Evolutionary conservation across 92 coral and sea anemone genomes (phyloP), one percentile per base, ranked within the genome.

Genomic region (Siderastrea siderea): DNA sequence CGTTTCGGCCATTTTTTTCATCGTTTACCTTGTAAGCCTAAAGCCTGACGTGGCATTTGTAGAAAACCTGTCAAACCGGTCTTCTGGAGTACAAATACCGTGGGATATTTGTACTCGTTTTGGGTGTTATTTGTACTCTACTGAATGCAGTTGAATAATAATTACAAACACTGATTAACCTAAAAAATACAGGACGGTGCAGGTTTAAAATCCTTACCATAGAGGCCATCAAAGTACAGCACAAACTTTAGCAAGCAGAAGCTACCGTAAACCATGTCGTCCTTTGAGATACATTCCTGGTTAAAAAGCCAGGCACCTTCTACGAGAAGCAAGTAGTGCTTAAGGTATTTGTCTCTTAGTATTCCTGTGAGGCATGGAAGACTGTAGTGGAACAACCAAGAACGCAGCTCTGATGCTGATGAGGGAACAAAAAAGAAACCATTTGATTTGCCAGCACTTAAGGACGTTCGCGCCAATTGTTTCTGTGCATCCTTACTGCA

Each of bases 321-420:
- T 38, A 80, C 87, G 47, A 87, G 84, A 48, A 87, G 74, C 17
- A 87, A 52, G 15, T 79, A 87, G 67, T 87, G 91, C 12, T 66
- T 3, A 11, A 63, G 38, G 74, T 87, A 87, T 15, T 4, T 57
- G 1, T 79, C 87, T 47, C 87, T 87, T 45, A 87, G 87, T 19
- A 87, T 68, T 26, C 86, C 90, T 7, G 49, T 64, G 2, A 86
- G 51, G 38, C 75, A 62, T 38, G 90, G 90, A 64, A 79, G 64
- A 71, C 77, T 61, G 68, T 86, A 78, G 63, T 62, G 71, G 8
- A 86, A 79, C 64, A 86, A 75, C 77, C 85, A 86, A 17, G 86
- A 47, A 52, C 87, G 67, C 45, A 86, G 70, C 52, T 86, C 90
- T 65, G 90, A 86, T 13, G 90, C 90, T 70, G 26, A 5, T 5